Base-by-base conservation (phyloP, 2,113 vertebrate genomes). In the Cyanistes caeruleus region DNA sequence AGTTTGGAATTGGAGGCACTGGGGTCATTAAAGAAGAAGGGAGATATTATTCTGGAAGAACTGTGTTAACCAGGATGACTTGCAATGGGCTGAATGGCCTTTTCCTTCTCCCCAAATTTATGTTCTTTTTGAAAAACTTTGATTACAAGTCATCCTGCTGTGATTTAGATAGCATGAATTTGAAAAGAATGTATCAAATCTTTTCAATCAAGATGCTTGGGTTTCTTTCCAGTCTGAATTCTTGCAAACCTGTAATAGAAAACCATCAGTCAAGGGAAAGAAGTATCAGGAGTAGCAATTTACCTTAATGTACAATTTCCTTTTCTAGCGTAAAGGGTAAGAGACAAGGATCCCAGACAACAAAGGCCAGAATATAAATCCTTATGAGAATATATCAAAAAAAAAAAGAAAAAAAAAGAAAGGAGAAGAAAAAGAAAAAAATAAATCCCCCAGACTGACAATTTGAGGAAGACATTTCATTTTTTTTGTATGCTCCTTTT, bases 121-220 rank as follows among this genome's bases (percentile, higher is more conserved):
- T 96, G 93, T 94, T 95, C 79, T 52, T 86, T 97, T 96, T 91
- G 41, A 86, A 72, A 94, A 97, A 83, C 88, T 96, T 97, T 97
- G 82, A 90, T 93, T 92, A 95, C 85, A 93, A 93, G 76, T 87
- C 91, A 90, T 95, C 82, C 93, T 59, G 65, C 93, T 90, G 84
- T 87, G 93, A 96, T 94, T 95, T 92, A 93, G 93, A 87, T 89
- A 78, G 59, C 41, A 82, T 76, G 78, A 87, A 92, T 96, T 91
- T 84, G 90, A 69, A 72, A 94, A 91, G 94, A 97, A 92, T 84
- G 67, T 87, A 95, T 96, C 92, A 90, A 97, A 95, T 93, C 84
- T 58, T 89, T 86, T 96, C 95, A 73, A 91, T 87, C 90, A 87
- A 94, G 78, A 76, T 92, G 52, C 94, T 86, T 96, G 78, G 49